phyloP scores from a whole-genome alignment of 2,113 vertebrate species.

The Oriolus oriolus region DNA sequence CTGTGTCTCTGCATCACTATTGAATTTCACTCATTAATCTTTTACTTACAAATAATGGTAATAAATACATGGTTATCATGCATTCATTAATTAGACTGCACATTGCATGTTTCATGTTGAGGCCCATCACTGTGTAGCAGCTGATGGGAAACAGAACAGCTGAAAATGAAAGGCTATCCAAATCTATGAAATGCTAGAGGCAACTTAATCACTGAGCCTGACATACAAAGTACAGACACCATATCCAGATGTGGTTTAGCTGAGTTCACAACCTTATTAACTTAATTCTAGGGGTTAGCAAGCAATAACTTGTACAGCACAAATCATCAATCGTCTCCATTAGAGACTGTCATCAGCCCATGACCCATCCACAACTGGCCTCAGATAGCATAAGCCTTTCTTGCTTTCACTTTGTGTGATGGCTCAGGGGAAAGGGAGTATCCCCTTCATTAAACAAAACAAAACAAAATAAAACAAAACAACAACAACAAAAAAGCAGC shows the following conservation, averaged over 20 bases:
- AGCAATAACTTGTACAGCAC: background rate
- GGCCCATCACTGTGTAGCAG: background rate
- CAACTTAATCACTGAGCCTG: slow-evolving; percentile 18
- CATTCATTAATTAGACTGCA: background rate
- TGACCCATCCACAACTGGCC: background rate
- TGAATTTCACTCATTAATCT: slow-evolving; percentile 12
- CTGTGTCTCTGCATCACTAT: background rate
- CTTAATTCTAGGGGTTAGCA: background rate
- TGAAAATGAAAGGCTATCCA: slow-evolving; percentile 34
- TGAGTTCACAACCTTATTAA: slow-evolving; percentile 36
- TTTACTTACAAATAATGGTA: background rate
- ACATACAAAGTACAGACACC: background rate
- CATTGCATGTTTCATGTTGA: background rate
- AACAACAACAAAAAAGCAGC: background rate
- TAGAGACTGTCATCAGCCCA: background rate
- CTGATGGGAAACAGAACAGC: slow-evolving; percentile 35
- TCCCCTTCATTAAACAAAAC: background rate
- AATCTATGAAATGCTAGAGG: slow-evolving; percentile 5
- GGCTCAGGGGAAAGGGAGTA: background rate
- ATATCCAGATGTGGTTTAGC: slow-evolving; percentile 10
- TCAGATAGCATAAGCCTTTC: background rate
- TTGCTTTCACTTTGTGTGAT: background rate
- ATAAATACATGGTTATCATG: background rate
- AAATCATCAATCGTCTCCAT: background rate
- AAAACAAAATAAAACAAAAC: background rate